Evolutionary conservation across 2,797 vertebrate species (phyloP).

Genomic region (Nannoperca australis): DNA sequence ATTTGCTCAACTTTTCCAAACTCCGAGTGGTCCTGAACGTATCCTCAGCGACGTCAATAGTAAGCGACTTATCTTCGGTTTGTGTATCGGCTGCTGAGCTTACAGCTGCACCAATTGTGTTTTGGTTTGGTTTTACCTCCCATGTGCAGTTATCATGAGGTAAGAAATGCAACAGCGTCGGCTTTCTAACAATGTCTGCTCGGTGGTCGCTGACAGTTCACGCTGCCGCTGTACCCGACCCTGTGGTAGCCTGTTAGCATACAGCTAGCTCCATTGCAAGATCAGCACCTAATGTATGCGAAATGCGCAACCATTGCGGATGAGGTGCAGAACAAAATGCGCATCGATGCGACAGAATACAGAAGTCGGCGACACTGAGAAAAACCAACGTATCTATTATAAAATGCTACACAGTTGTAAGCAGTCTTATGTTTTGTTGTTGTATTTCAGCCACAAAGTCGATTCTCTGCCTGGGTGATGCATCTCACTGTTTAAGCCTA

Average conservation of each 20-base stretch:
- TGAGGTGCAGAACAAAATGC: conserved; percentile 85
- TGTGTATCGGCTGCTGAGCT: conserved; percentile 80
- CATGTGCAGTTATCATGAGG: conserved; percentile 69
- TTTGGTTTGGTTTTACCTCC: conserved; percentile 70
- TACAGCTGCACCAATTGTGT: conserved; percentile 74
- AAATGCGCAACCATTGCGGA: conserved; percentile 88
- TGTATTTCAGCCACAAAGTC: conserved; percentile 71
- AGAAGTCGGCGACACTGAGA: conserved; percentile 11
- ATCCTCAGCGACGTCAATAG: conserved; percentile 75
- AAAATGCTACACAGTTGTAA: conserved; percentile 21
- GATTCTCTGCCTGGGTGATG: conserved; percentile 59
- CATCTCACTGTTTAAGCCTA: conserved; percentile 46
- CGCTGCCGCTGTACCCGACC: neutral
- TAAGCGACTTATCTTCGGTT: conserved; percentile 77
- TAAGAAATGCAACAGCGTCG: conserved; percentile 61
- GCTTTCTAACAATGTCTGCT: neutral
- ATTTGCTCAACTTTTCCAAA: neutral
- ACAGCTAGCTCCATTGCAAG: conserved; percentile 62
- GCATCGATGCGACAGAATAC: conserved; percentile 82
- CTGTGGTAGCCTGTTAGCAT: conserved; percentile 56
- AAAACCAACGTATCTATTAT: neutral
- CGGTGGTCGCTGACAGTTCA: neutral
- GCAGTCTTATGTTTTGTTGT: conserved; percentile 58
- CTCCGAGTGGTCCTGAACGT: conserved; percentile 48
- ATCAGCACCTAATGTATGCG: conserved; percentile 85